Conservation (phyloP, 2,888 invertebrate genomes). For the Drosophila macrospina region DNA sequence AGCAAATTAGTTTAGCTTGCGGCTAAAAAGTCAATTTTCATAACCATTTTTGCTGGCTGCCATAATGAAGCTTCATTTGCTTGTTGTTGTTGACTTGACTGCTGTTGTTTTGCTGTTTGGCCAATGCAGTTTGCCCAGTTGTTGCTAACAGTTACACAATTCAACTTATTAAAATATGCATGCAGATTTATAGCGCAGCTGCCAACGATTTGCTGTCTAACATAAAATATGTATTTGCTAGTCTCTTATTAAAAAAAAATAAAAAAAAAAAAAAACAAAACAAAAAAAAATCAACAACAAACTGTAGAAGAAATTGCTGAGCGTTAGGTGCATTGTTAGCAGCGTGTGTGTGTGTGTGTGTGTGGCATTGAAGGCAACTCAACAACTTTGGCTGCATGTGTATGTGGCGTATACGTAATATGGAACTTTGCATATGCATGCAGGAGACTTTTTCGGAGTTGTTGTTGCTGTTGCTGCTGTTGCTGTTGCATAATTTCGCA, state of each 20-base stretch:
- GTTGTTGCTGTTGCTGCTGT: conserved; percentile 34
- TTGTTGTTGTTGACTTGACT: conserved; percentile 70
- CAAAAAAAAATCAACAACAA: too few relatives aligned
- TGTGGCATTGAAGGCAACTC: conserved; percentile 69
- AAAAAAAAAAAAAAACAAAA: not conserved
- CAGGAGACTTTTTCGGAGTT: conserved; percentile 50
- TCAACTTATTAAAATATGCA: conserved; percentile 65
- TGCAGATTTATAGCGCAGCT: conserved; percentile 71
- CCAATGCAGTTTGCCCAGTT: not conserved
- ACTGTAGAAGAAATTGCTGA: too few relatives aligned
- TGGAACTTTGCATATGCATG: conserved; percentile 71
- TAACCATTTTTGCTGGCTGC: conserved; percentile 74
- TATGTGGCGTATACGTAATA: conserved; percentile 71
- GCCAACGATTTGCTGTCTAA: conserved; percentile 56
- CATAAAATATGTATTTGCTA: conserved; percentile 71
- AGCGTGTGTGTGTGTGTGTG: conserved; percentile 38
- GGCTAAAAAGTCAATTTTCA: conserved; percentile 77
- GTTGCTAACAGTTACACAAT: conserved; percentile 21
- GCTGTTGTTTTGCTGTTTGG: conserved; percentile 18
- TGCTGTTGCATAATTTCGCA: conserved; percentile 72
- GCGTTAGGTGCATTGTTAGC: conserved; percentile 49
- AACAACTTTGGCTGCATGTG: conserved; percentile 46
- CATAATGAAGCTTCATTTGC: conserved; percentile 72
- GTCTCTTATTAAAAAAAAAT: conserved; percentile 54
- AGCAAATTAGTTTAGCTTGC: conserved; percentile 74